Percentiles rank a stretch among this genome's conserved stretches.
These are phyloP conservation scores for Varanus salvator DNA, from an alignment of 2,113 vertebrate genomes.

Conservation along the genomic window DNA sequence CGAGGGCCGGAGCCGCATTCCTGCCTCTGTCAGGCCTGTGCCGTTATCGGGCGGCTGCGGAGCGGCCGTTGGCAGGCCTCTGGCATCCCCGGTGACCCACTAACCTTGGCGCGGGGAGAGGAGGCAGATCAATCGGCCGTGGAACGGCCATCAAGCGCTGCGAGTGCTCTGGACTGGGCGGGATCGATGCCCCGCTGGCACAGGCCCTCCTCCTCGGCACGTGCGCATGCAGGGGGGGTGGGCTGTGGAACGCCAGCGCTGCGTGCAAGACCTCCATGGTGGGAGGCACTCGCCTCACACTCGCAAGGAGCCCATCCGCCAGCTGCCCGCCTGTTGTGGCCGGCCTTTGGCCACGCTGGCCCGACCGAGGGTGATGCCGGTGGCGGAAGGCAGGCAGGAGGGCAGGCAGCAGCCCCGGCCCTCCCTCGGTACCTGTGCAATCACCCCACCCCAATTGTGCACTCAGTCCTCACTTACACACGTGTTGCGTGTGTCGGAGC, in stretches of 20 bases:
- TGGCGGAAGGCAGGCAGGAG: too few species aligned
- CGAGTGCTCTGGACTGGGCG: rapidly evolving
- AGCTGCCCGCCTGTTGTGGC: too few species aligned
- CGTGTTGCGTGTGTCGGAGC: too few species aligned
- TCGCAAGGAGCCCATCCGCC: background rate
- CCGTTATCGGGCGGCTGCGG: rapidly evolving
- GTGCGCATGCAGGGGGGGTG: too few species aligned
- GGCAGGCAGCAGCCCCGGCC: background rate
- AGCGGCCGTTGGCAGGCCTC: rapidly evolving
- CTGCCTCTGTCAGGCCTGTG: rapidly evolving
- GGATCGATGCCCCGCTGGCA: conserved; percentile 24
- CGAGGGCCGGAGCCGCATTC: background rate
- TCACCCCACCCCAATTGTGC: background rate
- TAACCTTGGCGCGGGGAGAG: conserved; percentile 16
- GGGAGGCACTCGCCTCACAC: background rate
- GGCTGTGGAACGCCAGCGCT: too few species aligned
- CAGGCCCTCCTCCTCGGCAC: too few species aligned
- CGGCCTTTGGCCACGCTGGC: too few species aligned
- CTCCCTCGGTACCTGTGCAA: too few species aligned
- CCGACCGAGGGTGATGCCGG: too few species aligned
- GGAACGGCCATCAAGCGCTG: background rate
- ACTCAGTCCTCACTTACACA: background rate
- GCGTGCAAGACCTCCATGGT: background rate
- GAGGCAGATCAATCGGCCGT: conserved; percentile 38
- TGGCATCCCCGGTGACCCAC: conserved; percentile 27